Base-by-base conservation (phyloP, 2,113 vertebrate genomes). In the Mormyrus iriodes region DNA sequence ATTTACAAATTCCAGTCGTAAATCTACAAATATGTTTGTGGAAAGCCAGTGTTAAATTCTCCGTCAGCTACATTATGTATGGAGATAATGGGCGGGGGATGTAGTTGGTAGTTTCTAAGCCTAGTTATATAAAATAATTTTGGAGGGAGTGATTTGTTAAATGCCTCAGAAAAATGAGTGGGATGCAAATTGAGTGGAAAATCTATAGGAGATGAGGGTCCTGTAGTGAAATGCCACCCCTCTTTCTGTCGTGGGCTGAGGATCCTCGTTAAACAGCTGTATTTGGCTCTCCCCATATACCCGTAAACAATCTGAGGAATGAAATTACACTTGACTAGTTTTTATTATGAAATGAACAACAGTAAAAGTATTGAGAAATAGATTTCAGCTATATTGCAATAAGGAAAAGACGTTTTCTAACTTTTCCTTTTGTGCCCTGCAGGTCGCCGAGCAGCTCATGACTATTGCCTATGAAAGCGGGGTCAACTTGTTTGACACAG, bases 381-480 rank as follows among this genome's bases (percentile, higher is more conserved):
- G 27, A 76, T 7, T 76, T 76, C 69, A 76, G 3, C 31, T 3
- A 39, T 76, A 76, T 19, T 76, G 13, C 69, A 42, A 76, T 48
- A n/a, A 84, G 19, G 17, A 76, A 48, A 83, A 73, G 17, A 12
- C 46, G 4, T 73, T 35, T 65, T 31, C 3, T 13, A 44, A 4
- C 44, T 46, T 24, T 82, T 2, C 8, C 44, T 15, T 65, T 90
- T 91, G 53, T 48, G 83, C 58, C 88, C 89, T 87, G 2, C 88
- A 99, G 98, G 97, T 99, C 90, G 98, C 98, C 0, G 98, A 99
- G 92, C 97, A 98, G 95, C 94, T 99, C 91, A 98, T 99, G 98
- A 98, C 98, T 0, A 99, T 99, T 0, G 98, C 98, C 52, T 99
- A 99, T 0, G 98, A 99, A 90, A 97, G 96, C 3, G 98, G 98